Evolutionary conservation across 2,797 vertebrate species (phyloP).

Genomic region (Rhinatrema bivittatum): DNA sequence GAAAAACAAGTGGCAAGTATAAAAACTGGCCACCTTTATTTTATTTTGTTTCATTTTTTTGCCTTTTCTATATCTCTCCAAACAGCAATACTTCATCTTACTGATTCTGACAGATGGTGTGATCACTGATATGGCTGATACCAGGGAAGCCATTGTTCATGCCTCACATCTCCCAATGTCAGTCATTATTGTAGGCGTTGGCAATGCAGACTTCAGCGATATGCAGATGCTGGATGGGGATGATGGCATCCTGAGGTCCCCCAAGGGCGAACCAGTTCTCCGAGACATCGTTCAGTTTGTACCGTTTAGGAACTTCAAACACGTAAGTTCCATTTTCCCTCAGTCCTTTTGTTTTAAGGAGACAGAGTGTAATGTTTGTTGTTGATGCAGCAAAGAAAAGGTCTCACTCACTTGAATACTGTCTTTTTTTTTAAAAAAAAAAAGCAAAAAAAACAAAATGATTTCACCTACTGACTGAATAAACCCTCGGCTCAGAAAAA

Average conservation of each 20-base stretch:
- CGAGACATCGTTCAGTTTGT: slow-evolving; percentile 97
- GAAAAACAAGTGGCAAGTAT: no score
- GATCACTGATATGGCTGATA: slow-evolving; percentile 98
- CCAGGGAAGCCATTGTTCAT: slow-evolving; percentile 92
- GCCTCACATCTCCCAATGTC: slow-evolving; percentile 98
- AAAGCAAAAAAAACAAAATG: no score
- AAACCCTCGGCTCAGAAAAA: no score
- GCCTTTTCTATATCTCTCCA: no score
- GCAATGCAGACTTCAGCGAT: slow-evolving; percentile 95
- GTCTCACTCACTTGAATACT: no score
- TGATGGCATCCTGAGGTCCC: slow-evolving; percentile 91
- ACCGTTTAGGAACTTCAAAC: slow-evolving; percentile 97
- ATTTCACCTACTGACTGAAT: no score
- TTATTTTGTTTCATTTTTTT: no score
- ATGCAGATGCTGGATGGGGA: slow-evolving; percentile 98
- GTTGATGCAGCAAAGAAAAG: no score
- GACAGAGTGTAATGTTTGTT: no score
- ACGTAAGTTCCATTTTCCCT: slow-evolving; percentile 60
- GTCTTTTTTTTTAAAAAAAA: no score
- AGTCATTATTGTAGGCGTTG: slow-evolving; percentile 94
- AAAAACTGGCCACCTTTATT: no score
- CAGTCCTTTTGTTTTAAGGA: not conserved
- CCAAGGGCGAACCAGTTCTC: slow-evolving; percentile 92
- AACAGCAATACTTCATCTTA: slow-evolving; percentile 95
- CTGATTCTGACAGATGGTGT: slow-evolving; percentile 95